Base-by-base conservation (phyloP, 2,113 vertebrate species). In the Coreoperca whiteheadi region DNA sequence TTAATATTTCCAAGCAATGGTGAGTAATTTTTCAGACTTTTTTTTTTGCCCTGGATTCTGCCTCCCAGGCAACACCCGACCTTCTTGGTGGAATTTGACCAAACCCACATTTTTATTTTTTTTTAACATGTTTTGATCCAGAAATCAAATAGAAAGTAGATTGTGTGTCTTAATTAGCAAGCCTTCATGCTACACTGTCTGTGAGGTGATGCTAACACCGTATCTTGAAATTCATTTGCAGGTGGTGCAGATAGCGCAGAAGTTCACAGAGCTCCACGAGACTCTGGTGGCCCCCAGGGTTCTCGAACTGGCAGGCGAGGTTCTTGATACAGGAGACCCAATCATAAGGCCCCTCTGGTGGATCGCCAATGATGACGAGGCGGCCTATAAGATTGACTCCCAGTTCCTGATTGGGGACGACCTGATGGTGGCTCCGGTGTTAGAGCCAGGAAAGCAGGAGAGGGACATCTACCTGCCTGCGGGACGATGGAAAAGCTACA, bases 311-410 rank as follows among this genome's bases (percentile, higher is more conserved):
- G 98, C 98, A 0, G 95, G 96, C 0, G 97, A 99, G 84, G 96
- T 98, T 74, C 96, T 97, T 0, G 88, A 97, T 75, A 99, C 98
- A 0, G 98, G 98, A 0, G 97, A 99, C 90, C 97, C 97, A 65
- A 99, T 99, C 81, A 97, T 99, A 78, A 96, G 98, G 12, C 98
- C 98, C 50, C 96, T 99, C 41, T 99, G 98, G 98, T 99, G 98
- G 98, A 97, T 99, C 43, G 97, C 98, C 0, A 97, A 95, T 0
- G 89, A 93, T 0, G 97, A 99, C 0, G 95, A 97, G 60, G 94
- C 95, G 0, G 95, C 98, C 0, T 97, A 98, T 85, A 96, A 96
- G 59, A 96, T 98, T 0, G 98, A 99, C 88, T 99, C 98, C 0
- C 98, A 99, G 95, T 99, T 99, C 88, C 96, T 99, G 54, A 99